A percentile compares a stretch with the other conserved stretches of the same genome.
Evolutionary conservation across 2,888 invertebrate genomes (phyloP).

Genomic region (Sussaba pulchella): DNA sequence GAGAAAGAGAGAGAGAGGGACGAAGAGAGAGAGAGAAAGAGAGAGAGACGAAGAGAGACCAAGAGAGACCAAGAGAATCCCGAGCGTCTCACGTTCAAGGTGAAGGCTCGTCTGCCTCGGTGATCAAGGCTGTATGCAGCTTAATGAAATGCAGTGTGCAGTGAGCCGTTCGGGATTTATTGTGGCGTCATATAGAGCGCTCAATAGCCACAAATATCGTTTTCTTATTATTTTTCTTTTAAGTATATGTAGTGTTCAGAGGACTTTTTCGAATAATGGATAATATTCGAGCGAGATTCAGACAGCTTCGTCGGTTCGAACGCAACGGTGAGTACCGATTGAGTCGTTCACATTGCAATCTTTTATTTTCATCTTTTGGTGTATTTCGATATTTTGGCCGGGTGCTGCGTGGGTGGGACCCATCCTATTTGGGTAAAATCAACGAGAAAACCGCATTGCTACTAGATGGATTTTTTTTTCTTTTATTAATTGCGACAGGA

Average conservation of each 20-base stretch:
- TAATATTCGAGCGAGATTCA: background rate
- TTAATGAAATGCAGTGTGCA: constrained; percentile 27
- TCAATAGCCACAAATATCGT: background rate
- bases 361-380: background rate
- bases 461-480: no score
- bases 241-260: constrained; percentile 1
- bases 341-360: background rate
- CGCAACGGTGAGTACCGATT: constrained; percentile 20
- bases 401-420: no score
- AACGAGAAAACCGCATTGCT: no score
- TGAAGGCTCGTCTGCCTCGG: constrained; percentile 39
- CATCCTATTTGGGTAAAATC: no score
- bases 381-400: no score
- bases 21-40: no score
- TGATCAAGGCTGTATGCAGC: constrained; percentile 6
- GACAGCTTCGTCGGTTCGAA: background rate
- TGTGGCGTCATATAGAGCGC: constrained; percentile 7
- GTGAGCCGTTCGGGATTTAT: constrained; percentile 14
- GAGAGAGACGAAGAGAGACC: no score
- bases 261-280: constrained; percentile 15
- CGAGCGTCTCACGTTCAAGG: constrained; percentile 38
- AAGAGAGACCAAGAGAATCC: constrained; percentile 15
- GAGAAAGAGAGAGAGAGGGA: no score
- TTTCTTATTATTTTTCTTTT: background rate
- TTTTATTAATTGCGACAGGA: no score